Conservation (phyloP, 2,113 vertebrate genomes). For the Vombatus ursinus region DNA sequence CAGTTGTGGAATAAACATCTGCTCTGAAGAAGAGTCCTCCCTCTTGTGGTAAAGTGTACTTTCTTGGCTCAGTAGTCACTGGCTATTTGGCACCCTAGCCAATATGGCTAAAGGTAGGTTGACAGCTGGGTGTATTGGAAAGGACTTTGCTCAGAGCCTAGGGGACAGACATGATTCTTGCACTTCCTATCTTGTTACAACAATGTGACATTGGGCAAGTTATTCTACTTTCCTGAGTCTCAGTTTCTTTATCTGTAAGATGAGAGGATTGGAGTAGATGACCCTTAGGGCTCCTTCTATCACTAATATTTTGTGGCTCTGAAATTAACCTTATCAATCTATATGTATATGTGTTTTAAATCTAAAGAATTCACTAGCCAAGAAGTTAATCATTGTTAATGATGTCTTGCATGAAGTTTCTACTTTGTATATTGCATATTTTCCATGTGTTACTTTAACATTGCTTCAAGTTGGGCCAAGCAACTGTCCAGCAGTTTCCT, state of each 20-base stretch:
- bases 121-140: background rate
- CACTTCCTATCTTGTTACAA: background rate
- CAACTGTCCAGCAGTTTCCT: conserved; percentile 66
- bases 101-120: background rate
- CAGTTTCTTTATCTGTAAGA: conserved; percentile 21
- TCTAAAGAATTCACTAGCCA: background rate
- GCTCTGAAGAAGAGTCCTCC: background rate
- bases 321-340: background rate
- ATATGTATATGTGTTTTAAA: conserved; percentile 6
- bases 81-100: background rate
- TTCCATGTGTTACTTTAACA: conserved; percentile 50
- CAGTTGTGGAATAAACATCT: conserved; percentile 24
- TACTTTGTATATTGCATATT: conserved; percentile 26
- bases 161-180: background rate
- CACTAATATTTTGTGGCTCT: background rate
- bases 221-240: background rate
- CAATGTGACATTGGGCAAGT: background rate
- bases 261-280: background rate
- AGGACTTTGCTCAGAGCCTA: background rate
- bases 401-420: conserved; percentile 40
- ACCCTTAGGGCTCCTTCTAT: background rate
- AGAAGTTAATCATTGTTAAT: background rate
- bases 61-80: background rate
- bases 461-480: conserved; percentile 59
- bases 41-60: background rate